Percentiles rank a stretch among this genome's conserved stretches.
These are phyloP conservation scores for Drosophila pseudoobscura DNA, from an alignment of 1,140 invertebrate genomes.

Conservation along the genomic window DNA sequence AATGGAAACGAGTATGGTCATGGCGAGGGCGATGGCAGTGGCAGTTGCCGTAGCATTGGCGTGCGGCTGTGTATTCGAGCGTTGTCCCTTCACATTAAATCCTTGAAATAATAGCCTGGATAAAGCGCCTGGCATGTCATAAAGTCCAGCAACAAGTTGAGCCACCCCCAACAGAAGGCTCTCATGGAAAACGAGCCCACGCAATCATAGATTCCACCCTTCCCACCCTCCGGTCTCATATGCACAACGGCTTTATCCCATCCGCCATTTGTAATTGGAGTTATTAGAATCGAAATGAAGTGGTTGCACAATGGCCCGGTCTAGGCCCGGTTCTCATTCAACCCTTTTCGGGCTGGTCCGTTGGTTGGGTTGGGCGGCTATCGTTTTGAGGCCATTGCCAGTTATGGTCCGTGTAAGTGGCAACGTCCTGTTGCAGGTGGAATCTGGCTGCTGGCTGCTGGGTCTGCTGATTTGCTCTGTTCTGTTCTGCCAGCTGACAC, in stretches of 20 bases:
- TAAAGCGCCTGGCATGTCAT: conserved; percentile 70
- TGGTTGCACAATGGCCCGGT: conserved; percentile 35
- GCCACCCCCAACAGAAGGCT: conserved; percentile 31
- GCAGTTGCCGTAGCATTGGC: not conserved
- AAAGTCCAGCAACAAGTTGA: conserved; percentile 79
- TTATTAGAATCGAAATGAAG: conserved; percentile 78
- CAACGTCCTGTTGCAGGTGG: conserved; percentile 70
- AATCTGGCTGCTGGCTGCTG: conserved; percentile 5
- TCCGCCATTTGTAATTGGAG: conserved; percentile 78
- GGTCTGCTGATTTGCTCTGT: conserved; percentile 21
- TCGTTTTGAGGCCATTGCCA: conserved; percentile 17
- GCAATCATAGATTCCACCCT: conserved; percentile 16
- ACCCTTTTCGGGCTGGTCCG: not conserved
- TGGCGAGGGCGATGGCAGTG: too few species aligned
- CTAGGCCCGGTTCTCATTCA: not conserved
- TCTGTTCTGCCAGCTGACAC: conserved; percentile 41
- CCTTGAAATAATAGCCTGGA: conserved; percentile 80
- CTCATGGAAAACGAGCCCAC: conserved; percentile 7
- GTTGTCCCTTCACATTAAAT: conserved; percentile 71
- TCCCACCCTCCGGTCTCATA: conserved; percentile 26
- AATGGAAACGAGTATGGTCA: too few species aligned
- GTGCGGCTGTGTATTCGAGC: conserved; percentile 41
- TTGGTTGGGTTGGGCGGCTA: not conserved
- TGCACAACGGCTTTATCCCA: conserved; percentile 61
- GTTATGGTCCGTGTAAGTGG: conserved; percentile 65